These are phyloP conservation scores for Mechanitis mazaeus DNA, from an alignment of 2,888 invertebrate species.

Conservation along the genomic window DNA sequence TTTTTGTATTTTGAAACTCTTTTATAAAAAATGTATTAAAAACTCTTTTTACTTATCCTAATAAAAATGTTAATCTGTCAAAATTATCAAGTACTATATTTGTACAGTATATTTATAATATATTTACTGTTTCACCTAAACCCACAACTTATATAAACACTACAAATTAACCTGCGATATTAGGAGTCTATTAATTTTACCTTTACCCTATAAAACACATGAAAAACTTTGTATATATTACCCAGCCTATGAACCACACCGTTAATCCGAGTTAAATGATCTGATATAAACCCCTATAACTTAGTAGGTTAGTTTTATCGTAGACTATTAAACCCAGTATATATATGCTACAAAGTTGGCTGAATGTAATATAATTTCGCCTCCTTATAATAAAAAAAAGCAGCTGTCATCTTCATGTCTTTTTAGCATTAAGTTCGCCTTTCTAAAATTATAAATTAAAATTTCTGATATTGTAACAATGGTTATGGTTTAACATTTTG, in stretches of 20 bases:
- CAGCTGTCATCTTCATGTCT: not conserved
- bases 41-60: too few relatives aligned
- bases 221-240: slow-evolving; percentile 14
- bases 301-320: slow-evolving; percentile 10
- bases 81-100: not conserved
- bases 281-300: slow-evolving; percentile 33
- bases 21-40: slow-evolving; percentile 17
- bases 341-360: not conserved
- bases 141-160: not conserved
- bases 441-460: too few relatives aligned
- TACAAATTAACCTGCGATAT: not conserved
- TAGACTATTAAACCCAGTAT: not conserved
- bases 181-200: slow-evolving; percentile 1
- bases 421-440: too few relatives aligned
- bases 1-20: slow-evolving; percentile 48
- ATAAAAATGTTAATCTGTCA: too few relatives aligned
- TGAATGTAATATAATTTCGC: not conserved
- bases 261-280: slow-evolving; percentile 56
- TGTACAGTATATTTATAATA: not conserved
- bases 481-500: too few relatives aligned
- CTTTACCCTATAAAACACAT: slow-evolving; percentile 15
- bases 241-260: slow-evolving; percentile 31
- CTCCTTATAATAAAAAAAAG: too few relatives aligned
- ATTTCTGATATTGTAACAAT: too few relatives aligned
- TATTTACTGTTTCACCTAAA: not conserved